phyloP scores from a whole-genome alignment of 2,113 vertebrate genomes.

The Eupsittula cactorum region DNA sequence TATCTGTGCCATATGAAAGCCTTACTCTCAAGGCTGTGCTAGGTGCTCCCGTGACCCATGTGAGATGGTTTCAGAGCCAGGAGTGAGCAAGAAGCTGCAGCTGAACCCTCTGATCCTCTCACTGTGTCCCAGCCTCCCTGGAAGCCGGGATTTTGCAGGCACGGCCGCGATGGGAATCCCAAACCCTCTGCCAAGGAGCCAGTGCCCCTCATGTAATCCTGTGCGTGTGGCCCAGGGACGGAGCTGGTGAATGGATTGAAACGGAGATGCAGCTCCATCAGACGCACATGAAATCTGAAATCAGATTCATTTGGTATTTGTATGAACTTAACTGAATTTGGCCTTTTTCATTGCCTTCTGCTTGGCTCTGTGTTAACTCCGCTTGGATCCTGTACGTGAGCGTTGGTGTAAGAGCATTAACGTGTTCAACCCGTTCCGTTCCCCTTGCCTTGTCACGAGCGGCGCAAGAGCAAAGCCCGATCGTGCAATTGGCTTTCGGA shows the following conservation, averaged over 20 bases:
- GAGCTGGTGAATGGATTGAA: background rate
- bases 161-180: background rate
- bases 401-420: background rate
- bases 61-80: background rate
- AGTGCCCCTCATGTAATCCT: background rate
- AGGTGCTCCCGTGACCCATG: background rate
- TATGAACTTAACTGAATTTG: slow-evolving; percentile 6
- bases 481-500: background rate
- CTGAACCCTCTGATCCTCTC: background rate
- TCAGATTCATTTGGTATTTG: slow-evolving; percentile 6
- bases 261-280: background rate
- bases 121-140: background rate
- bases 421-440: background rate
- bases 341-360: slow-evolving; percentile 35
- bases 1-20: slow-evolving; percentile 19
- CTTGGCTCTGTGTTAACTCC: slow-evolving; percentile 45
- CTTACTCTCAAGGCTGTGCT: background rate
- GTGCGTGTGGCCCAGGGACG: background rate
- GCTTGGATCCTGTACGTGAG: background rate
- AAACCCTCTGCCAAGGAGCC: background rate
- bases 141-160: background rate
- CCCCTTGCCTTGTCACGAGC: background rate
- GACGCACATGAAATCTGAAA: background rate
- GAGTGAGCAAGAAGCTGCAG: background rate
- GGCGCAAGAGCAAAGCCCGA: background rate